Conservation (phyloP, 2,113 vertebrate species). For the Hippocampus abdominalis region DNA sequence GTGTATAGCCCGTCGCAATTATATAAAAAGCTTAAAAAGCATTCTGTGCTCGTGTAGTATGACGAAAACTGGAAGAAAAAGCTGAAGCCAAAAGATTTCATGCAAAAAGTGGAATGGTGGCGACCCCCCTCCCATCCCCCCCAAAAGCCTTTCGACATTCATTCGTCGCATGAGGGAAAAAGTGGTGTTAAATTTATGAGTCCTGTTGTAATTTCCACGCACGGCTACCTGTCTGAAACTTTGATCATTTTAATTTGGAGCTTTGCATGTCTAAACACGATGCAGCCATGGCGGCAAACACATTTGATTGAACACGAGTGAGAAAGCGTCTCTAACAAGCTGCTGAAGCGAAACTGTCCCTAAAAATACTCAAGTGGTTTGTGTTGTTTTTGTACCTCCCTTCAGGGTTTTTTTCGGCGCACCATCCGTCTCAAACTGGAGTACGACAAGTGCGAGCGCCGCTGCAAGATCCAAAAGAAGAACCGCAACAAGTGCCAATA, state of each 20-base stretch:
- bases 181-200: not conserved
- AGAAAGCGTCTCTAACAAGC: not conserved
- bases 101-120: not conserved
- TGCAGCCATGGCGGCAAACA: not conserved
- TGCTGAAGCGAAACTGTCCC: too few relatives aligned
- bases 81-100: too few relatives aligned
- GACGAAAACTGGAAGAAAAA: not conserved
- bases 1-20: not conserved
- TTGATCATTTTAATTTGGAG: not conserved
- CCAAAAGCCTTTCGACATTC: not conserved
- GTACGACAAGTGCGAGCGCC: conserved; percentile 89
- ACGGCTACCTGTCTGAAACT: not conserved
- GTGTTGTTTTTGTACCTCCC: not conserved
- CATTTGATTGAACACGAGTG: not conserved
- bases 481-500: conserved; percentile 99
- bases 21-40: not conserved
- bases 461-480: conserved; percentile 97
- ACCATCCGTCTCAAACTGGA: conserved; percentile 91
- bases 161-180: not conserved
- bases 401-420: conserved; percentile 89
- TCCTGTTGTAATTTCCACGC: not conserved
- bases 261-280: not conserved
- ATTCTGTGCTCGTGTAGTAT: not conserved
- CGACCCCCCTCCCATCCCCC: too few relatives aligned
- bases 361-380: too few relatives aligned